Percentiles rank a stretch among this genome's conserved stretches.
Conservation (phyloP, 2,113 vertebrate species). For the Alligator sinensis region DNA sequence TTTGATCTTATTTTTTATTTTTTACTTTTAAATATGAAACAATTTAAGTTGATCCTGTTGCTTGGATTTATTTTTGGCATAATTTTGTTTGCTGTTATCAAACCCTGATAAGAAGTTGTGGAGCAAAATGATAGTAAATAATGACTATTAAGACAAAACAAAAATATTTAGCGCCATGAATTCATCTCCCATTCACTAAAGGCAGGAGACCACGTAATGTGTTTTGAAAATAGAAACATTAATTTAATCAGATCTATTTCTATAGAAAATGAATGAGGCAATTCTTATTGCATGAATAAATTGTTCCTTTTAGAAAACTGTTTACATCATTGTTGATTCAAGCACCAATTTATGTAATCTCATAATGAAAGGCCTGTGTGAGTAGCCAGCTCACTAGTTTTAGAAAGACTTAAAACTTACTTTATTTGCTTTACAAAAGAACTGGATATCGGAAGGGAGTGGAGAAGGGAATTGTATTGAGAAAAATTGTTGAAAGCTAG, state of each 20-base stretch:
- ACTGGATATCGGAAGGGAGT: not conserved
- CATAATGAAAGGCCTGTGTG: constrained; percentile 9
- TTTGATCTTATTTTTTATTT: not conserved
- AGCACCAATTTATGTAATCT: constrained; percentile 28
- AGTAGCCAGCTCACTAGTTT: not conserved
- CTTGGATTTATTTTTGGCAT: not conserved
- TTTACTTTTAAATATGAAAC: not conserved
- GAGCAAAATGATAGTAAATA: constrained; percentile 27
- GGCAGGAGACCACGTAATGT: not conserved
- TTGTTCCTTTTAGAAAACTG: constrained; percentile 31
- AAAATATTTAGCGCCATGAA: not conserved
- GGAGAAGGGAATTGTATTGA: not conserved
- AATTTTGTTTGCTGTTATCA: not conserved
- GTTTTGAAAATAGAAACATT: constrained; percentile 23
- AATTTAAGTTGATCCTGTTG: not conserved
- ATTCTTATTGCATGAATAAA: not conserved
- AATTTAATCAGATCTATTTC: constrained; percentile 12
- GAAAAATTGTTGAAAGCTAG: not conserved
- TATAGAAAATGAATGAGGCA: constrained; percentile 11
- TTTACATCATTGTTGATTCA: constrained; percentile 31
- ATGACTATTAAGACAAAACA: not conserved
- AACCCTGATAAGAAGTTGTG: not conserved
- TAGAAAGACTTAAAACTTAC: not conserved
- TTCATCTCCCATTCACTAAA: not conserved
- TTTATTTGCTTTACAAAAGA: too few relatives aligned